A percentile compares a stretch with the other conserved stretches of the same genome.
Conservation (phyloP, 2,888 invertebrate genomes). For the Yponomeuta plumbellus region DNA sequence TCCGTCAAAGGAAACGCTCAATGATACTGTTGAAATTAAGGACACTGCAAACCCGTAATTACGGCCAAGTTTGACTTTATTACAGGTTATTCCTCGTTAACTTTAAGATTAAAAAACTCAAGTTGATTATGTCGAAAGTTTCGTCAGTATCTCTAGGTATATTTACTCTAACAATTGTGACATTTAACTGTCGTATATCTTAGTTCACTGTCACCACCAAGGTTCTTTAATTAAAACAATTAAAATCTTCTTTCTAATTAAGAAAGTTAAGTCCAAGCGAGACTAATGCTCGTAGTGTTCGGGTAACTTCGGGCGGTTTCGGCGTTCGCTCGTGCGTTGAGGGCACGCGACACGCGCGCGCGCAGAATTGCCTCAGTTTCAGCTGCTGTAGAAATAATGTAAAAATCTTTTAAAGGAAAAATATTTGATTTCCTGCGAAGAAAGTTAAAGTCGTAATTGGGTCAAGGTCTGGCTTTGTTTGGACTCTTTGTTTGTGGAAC, state of each 20-base stretch:
- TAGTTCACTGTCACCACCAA: background rate
- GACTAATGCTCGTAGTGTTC: slow-evolving; percentile 4
- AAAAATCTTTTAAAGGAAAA: background rate
- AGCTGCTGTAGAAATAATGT: slow-evolving; percentile 17
- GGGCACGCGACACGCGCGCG: slow-evolving; percentile 67
- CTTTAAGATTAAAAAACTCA: background rate
- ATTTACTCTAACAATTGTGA: background rate
- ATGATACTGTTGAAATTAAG: slow-evolving; percentile 5
- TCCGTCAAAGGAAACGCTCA: slow-evolving; percentile 8
- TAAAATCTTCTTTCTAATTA: slow-evolving; percentile 3
- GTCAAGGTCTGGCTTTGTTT: slow-evolving; percentile 22
- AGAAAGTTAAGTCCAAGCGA: slow-evolving; percentile 5
- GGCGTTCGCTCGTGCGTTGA: slow-evolving; percentile 54
- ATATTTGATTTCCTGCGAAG: background rate
- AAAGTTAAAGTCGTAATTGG: slow-evolving; percentile 18
- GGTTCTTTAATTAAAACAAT: background rate
- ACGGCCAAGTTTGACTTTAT: slow-evolving; percentile 1
- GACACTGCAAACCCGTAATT: background rate
- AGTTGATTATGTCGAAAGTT: background rate
- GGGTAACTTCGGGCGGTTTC: slow-evolving; percentile 41
- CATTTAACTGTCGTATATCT: background rate
- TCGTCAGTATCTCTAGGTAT: background rate
- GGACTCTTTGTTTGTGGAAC: slow-evolving; percentile 21
- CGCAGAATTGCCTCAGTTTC: slow-evolving; percentile 40
- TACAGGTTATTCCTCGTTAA: slow-evolving; percentile 1